Base-by-base conservation (phyloP, 2,113 vertebrate species). In the Lepidiolamprologus cunningtoni region DNA sequence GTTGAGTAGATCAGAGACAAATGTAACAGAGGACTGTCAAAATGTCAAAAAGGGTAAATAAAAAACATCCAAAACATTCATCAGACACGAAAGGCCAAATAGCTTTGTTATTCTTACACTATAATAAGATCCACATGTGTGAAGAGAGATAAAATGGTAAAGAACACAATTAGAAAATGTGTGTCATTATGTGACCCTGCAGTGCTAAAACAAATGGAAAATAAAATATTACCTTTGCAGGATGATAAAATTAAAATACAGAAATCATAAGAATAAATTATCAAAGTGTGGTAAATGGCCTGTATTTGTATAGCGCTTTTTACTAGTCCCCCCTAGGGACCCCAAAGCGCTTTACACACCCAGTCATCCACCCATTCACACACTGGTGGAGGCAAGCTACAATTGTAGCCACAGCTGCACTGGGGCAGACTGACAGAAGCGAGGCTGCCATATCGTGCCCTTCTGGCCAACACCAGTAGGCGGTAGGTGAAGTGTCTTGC, bases 391-490 rank as follows among this genome's bases (percentile, higher is more conserved):
- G 37, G 37, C 37, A 40, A 35, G 37, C 9, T 37, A 37, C 9
- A 10, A 1, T 37, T 37, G 37, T 37, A 37, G 37, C 37, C 9
- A 37, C 37, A 37, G 35, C 37, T 40, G 2, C 10, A 0, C 37
- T 40, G 37, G 10, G 37, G 37, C 37, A 11, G 2, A 40, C 37
- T 40, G 37, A 40, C 37, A 40, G 37, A 11, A 11, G 37, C 4
- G 0, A 40, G 37, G 0, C 37, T 40, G 10, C 37, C 37, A 0
- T 11, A 40, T 11, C 0, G 4, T 0, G 2, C 9, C 37, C 37
- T 1, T 37, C 37, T 40, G 9, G 37, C 37, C 37, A 11, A 40
- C 37, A 40, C 37, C 9, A 37, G 37, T 40, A 40, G 37, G 37
- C 10, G 10, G 37, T 11, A 40, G 10, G 37, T 40, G 37, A 40